Conservation (phyloP, 1,140 invertebrate species). For the Ceratoteleas bidentatus region DNA sequence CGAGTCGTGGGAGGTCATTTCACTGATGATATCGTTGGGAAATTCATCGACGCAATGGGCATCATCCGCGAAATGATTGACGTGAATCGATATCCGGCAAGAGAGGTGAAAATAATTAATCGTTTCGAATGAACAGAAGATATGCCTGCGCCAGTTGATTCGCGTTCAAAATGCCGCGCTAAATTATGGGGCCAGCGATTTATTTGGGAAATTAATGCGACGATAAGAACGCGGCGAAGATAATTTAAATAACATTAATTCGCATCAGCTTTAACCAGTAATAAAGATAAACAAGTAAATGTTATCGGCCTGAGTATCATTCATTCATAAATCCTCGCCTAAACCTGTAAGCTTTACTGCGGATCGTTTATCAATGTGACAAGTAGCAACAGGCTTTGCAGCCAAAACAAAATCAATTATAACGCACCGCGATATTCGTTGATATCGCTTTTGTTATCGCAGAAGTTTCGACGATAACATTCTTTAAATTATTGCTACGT, state of each 20-base stretch:
- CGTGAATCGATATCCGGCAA: background rate
- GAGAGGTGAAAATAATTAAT: conserved; percentile 15
- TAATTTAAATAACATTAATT: conserved; percentile 52
- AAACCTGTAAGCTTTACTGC: conserved; percentile 35
- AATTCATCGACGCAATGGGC: background rate
- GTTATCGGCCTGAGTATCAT: conserved; percentile 42
- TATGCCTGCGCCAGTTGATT: background rate
- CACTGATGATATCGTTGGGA: background rate
- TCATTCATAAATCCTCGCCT: conserved; percentile 56
- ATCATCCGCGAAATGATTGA: conserved; percentile 1
- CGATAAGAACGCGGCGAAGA: conserved; percentile 38
- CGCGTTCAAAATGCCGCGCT: too few relatives aligned
- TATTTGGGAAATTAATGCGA: conserved; percentile 8
- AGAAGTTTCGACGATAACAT: background rate
- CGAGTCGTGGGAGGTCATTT: too few relatives aligned
- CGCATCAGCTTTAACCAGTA: conserved; percentile 37
- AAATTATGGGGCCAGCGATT: background rate
- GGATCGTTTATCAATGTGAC: conserved; percentile 52
- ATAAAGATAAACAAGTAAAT: conserved; percentile 56
- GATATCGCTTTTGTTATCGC: conserved; percentile 9
- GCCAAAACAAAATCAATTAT: conserved; percentile 57
- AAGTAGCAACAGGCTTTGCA: conserved; percentile 52
- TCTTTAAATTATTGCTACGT: background rate
- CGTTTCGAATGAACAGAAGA: conserved; percentile 4
- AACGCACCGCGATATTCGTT: conserved; percentile 4